phyloP scores from a whole-genome alignment of 1,140 invertebrate species.

The Arctopsyche grandis region DNA sequence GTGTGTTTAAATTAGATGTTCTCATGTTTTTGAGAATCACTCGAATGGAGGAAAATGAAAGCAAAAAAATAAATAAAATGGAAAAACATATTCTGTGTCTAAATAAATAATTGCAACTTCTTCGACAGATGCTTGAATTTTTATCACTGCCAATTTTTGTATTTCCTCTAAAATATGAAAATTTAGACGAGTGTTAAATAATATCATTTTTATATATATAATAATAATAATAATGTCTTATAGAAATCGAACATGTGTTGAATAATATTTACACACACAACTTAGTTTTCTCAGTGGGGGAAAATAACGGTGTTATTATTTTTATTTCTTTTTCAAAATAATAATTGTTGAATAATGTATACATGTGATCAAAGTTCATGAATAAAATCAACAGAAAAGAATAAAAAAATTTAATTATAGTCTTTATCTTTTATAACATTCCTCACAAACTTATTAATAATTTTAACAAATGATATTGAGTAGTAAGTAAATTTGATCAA shows the following conservation, averaged over 20 bases:
- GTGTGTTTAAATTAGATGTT: neutral
- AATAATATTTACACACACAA: neutral
- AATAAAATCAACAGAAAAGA: conserved; percentile 39
- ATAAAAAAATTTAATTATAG: conserved; percentile 9
- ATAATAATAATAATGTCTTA: neutral
- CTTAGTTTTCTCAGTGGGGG: too few species aligned
- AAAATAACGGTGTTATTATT: neutral
- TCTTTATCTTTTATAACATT: neutral
- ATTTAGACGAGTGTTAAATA: neutral
- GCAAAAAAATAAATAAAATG: too few species aligned
- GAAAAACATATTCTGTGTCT: too few species aligned
- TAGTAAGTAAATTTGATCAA: too few species aligned
- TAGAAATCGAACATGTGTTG: neutral
- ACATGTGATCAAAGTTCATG: conserved; percentile 47
- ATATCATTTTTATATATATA: too few species aligned
- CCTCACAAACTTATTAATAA: too few species aligned
- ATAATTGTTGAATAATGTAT: conserved; percentile 42
- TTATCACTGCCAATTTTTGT: conserved; percentile 17
- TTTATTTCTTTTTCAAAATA: conserved; percentile 20
- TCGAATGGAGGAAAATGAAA: too few species aligned
- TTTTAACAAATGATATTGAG: too few species aligned
- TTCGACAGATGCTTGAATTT: neutral
- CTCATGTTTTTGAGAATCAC: neutral
- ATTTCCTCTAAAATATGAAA: neutral
- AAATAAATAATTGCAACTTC: neutral